Percentiles rank a stretch among this genome's conserved stretches.
These are phyloP conservation scores for Apocheima hispidaria DNA, from an alignment of 2,888 invertebrate genomes.

Conservation along the genomic window DNA sequence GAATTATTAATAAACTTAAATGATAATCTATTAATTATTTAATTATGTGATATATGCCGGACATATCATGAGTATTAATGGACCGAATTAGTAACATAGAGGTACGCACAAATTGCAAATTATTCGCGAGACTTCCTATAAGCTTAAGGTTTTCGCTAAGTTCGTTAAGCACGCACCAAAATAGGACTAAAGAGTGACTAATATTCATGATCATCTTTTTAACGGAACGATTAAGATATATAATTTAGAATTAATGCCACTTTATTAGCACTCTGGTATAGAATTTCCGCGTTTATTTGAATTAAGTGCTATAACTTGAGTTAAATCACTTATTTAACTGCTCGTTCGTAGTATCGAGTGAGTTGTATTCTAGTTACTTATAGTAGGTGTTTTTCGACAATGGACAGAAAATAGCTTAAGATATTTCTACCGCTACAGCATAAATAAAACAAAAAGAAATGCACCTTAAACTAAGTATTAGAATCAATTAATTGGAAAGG, in stretches of 20 bases:
- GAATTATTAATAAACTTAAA: no score
- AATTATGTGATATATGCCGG: no score
- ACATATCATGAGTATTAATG: no score
- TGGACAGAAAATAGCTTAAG: no score
- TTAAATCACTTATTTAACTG: slow-evolving; percentile 15
- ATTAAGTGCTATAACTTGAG: slow-evolving; percentile 23
- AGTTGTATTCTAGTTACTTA: neutral
- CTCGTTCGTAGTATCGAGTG: neutral
- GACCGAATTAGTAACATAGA: slow-evolving; percentile 10
- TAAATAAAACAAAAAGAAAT: no score
- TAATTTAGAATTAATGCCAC: slow-evolving; percentile 37
- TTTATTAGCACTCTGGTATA: slow-evolving; percentile 43
- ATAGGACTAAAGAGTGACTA: slow-evolving; percentile 31
- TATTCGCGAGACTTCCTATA: slow-evolving; percentile 18
- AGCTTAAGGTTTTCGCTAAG: slow-evolving; percentile 24
- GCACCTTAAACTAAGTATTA: no score
- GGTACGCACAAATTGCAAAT: slow-evolving; percentile 25
- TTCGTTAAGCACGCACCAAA: slow-evolving; percentile 33
- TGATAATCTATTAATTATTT: no score
- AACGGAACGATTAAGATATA: slow-evolving; percentile 38
- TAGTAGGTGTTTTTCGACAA: no score
- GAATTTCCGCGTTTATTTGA: slow-evolving; percentile 48
- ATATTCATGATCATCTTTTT: slow-evolving; percentile 30
- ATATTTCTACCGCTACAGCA: no score
- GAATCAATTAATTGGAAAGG: no score